These are phyloP conservation scores for Branchipolynoe longqiensis DNA, from an alignment of 2,888 invertebrate genomes.

Conservation along the genomic window DNA sequence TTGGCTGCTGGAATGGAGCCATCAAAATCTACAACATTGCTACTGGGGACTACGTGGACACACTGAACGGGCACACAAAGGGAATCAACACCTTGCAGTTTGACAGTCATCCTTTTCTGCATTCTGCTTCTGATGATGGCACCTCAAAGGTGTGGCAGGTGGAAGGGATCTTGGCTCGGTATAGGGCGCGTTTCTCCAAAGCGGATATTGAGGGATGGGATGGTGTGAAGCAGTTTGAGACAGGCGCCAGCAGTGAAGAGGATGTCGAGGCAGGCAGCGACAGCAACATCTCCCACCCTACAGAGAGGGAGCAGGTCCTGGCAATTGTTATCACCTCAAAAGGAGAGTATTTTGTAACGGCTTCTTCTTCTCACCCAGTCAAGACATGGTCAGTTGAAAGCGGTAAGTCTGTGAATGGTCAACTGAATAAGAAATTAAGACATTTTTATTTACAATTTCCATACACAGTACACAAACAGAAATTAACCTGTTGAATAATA, in stretches of 20 bases:
- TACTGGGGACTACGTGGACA: slow-evolving; percentile 52
- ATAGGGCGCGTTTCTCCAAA: not conserved
- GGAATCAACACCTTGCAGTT: slow-evolving; percentile 58
- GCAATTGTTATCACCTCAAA: slow-evolving; percentile 15
- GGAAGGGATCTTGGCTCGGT: not conserved
- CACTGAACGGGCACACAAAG: slow-evolving; percentile 34
- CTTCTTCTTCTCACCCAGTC: slow-evolving; percentile 45
- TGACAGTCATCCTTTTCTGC: slow-evolving; percentile 10
- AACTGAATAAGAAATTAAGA: too few species aligned
- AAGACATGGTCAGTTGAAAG: slow-evolving; percentile 62
- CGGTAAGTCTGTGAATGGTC: slow-evolving; percentile 62
- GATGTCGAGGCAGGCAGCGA: too few species aligned
- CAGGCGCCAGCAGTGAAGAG: not conserved
- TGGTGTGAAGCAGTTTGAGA: slow-evolving; percentile 47
- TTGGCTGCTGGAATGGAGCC: slow-evolving; percentile 58
- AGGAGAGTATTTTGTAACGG: slow-evolving; percentile 61
- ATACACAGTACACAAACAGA: too few species aligned
- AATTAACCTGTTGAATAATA: too few species aligned
- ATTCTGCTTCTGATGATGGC: slow-evolving; percentile 61
- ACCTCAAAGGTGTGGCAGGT: slow-evolving; percentile 60
- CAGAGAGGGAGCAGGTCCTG: slow-evolving; percentile 6
- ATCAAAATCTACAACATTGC: slow-evolving; percentile 55
- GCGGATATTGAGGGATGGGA: slow-evolving; percentile 27
- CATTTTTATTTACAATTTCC: too few species aligned
- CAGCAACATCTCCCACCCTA: not conserved